Evolutionary conservation across 2,888 invertebrate species (phyloP).

Genomic region (Limnephilus marmoratus): DNA sequence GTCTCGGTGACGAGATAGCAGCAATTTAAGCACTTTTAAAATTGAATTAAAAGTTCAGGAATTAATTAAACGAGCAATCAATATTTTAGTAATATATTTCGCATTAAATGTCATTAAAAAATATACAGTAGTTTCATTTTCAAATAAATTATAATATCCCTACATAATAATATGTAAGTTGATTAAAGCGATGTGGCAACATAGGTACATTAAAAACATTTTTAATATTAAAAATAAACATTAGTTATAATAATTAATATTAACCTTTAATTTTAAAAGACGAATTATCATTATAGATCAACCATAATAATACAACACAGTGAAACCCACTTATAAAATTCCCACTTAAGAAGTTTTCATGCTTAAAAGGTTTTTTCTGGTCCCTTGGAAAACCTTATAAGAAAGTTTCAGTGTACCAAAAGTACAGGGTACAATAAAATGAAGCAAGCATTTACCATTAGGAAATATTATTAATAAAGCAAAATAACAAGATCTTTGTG

Average conservation of each 20-base stretch:
- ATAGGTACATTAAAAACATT: background rate
- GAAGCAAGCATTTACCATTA: background rate
- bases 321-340: too few species aligned
- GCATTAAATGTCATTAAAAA: slow-evolving; percentile 3
- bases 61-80: background rate
- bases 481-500: slow-evolving; percentile 1
- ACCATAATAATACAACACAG: background rate
- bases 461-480: background rate
- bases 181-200: background rate
- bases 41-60: background rate
- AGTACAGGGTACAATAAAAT: background rate
- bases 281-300: background rate
- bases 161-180: background rate
- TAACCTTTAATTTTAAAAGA: background rate
- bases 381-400: too few species aligned
- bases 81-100: slow-evolving; percentile 12
- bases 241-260: background rate
- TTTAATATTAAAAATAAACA: background rate
- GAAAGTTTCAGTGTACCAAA: background rate
- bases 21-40: background rate
- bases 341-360: too few species aligned
- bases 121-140: background rate
- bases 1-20: too few species aligned
- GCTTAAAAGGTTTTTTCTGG: too few species aligned
- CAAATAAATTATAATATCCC: slow-evolving; percentile 4